Evolutionary conservation across 2,888 invertebrate genomes (phyloP).

Genomic region (Dolomedes plantarius): DNA sequence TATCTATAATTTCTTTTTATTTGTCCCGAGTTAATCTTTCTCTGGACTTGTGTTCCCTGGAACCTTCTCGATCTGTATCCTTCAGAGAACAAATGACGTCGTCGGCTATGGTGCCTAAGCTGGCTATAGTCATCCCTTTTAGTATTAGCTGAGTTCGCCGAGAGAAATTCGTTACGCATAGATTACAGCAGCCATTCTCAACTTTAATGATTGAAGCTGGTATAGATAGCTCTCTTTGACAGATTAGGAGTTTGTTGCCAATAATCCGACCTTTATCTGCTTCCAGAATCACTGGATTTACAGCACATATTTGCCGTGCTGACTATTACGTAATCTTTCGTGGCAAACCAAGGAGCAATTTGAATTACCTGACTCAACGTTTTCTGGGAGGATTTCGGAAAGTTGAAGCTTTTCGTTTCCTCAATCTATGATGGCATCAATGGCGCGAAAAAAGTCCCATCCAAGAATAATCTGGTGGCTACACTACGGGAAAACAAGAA

Average conservation of each 20-base stretch:
- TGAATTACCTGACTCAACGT: no score
- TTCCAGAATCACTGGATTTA: no score
- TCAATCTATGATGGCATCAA: no score
- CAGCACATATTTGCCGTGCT: no score
- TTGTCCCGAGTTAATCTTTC: conserved; percentile 16
- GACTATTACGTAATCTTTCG: no score
- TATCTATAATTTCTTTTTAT: neutral
- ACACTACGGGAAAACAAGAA: no score
- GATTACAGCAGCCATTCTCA: conserved; percentile 1
- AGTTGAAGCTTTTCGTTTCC: no score
- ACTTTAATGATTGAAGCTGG: neutral
- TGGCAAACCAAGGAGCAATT: no score
- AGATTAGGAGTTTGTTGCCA: neutral
- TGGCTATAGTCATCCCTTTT: neutral
- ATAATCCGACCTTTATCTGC: no score
- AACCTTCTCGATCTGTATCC: neutral
- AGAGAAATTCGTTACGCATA: neutral
- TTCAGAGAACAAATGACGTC: neutral
- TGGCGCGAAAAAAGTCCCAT: no score
- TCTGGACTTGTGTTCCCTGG: neutral
- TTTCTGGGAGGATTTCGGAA: no score
- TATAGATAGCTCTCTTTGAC: neutral
- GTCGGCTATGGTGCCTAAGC: neutral
- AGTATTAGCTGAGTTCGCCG: neutral
- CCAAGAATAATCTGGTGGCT: no score